Conservation (phyloP, 92 coral and sea anemone species). For the Porites evermanni region DNA sequence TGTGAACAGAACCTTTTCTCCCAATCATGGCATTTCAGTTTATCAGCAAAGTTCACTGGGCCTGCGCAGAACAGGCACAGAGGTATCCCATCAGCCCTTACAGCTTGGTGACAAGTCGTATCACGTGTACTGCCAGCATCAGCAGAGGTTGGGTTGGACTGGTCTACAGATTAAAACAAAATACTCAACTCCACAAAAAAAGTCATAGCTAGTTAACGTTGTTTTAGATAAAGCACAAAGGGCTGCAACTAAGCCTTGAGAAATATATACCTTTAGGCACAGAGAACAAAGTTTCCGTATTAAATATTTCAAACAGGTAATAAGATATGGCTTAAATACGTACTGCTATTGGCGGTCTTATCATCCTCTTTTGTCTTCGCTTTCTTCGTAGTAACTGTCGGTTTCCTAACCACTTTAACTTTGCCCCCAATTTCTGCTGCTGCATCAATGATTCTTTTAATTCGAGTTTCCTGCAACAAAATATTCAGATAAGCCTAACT, state of each 20-base stretch:
- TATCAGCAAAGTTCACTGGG: conserved; percentile 75
- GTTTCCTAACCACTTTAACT: conserved; percentile 69
- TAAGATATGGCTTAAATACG: background rate
- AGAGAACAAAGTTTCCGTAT: too few relatives aligned
- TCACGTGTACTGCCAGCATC: background rate
- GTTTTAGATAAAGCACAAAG: too few relatives aligned
- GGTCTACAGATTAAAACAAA: background rate
- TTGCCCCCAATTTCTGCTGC: conserved; percentile 76
- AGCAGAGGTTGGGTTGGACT: background rate
- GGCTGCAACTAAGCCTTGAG: too few relatives aligned
- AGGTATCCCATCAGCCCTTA: conserved; percentile 82
- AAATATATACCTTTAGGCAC: too few relatives aligned
- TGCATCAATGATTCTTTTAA: conserved; percentile 50
- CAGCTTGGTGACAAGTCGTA: conserved; percentile 72
- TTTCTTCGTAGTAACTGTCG: conserved; percentile 16
- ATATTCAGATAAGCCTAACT: too few relatives aligned
- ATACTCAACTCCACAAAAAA: too few relatives aligned
- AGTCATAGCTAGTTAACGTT: too few relatives aligned
- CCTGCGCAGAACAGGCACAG: conserved; percentile 86
- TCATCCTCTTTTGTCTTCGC: conserved; percentile 2
- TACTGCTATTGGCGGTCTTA: background rate
- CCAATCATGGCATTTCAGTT: conserved; percentile 73
- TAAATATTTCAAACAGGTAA: too few relatives aligned
- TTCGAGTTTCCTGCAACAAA: conserved; percentile 51
- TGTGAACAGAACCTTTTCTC: conserved; percentile 93